These are phyloP conservation scores for Chaetops frenatus DNA, from an alignment of 2,113 vertebrate species.

Conservation along the genomic window DNA sequence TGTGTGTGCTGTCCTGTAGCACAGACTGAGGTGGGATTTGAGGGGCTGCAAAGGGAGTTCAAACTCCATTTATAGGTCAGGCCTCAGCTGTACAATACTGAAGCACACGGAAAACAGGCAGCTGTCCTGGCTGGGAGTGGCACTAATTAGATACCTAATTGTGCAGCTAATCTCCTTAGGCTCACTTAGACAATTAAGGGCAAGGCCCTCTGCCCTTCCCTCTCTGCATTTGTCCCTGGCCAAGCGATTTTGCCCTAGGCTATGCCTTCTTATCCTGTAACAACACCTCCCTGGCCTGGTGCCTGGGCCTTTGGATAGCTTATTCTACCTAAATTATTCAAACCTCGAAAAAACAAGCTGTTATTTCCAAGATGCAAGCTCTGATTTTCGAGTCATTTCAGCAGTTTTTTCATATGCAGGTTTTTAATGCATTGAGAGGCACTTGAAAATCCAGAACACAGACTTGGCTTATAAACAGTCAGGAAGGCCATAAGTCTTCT, in stretches of 20 bases:
- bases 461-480: not conserved
- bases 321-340: not conserved
- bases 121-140: not conserved
- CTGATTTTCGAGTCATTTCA: not conserved
- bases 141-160: not conserved
- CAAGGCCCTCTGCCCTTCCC: not conserved
- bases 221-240: not conserved
- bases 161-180: constrained; percentile 24
- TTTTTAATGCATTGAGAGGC: not conserved
- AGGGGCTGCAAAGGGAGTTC: not conserved
- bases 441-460: not conserved
- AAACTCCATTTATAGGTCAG: not conserved
- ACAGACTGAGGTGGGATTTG: not conserved
- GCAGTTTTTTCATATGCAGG: not conserved
- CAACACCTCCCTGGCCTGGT: not conserved
- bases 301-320: not conserved
- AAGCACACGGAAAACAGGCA: not conserved
- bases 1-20: not conserved
- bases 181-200: constrained; percentile 15
- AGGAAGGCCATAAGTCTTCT: not conserved
- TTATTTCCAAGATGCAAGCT: not conserved
- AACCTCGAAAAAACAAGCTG: not conserved
- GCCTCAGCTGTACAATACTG: not conserved
- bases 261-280: not conserved
- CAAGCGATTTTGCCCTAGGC: not conserved